A percentile compares a stretch with the other conserved stretches of the same genome.
phyloP scores from a whole-genome alignment of 2,888 invertebrate genomes.

The Chymomyza amoena region DNA sequence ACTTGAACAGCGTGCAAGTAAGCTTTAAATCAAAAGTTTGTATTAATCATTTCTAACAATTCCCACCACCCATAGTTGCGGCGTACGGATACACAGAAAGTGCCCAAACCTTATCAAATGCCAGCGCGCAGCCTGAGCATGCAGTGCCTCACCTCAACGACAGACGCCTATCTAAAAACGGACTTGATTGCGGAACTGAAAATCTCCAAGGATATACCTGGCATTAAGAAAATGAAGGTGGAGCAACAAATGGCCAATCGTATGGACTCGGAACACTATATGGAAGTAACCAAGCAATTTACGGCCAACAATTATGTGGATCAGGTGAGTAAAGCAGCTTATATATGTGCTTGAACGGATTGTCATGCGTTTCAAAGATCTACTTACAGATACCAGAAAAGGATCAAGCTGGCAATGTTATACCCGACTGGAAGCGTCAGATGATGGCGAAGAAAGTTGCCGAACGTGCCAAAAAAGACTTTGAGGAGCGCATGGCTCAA shows the following conservation, averaged over 20 bases:
- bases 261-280: conserved; percentile 89
- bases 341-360: conserved; percentile 12
- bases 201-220: conserved; percentile 94
- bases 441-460: conserved; percentile 97
- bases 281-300: conserved; percentile 91
- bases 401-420: conserved; percentile 91
- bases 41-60: background rate
- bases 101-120: conserved; percentile 91
- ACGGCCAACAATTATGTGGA: conserved; percentile 92
- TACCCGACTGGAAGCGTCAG: conserved; percentile 97
- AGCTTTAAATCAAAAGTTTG: conserved; percentile 4
- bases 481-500: conserved; percentile 90
- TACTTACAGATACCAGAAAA: conserved; percentile 89
- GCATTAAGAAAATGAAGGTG: conserved; percentile 95
- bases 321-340: conserved; percentile 84
- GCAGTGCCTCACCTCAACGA: conserved; percentile 84
- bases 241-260: conserved; percentile 91
- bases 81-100: conserved; percentile 85
- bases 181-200: conserved; percentile 95
- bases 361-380: conserved; percentile 68
- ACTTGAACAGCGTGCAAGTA: conserved; percentile 88
- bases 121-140: conserved; percentile 88
- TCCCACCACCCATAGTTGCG: conserved; percentile 80
- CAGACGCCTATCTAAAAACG: conserved; percentile 87
- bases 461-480: conserved; percentile 93